Evolutionary conservation across 2,888 invertebrate genomes (phyloP).

Genomic region (Tolmerus cingulatus): DNA sequence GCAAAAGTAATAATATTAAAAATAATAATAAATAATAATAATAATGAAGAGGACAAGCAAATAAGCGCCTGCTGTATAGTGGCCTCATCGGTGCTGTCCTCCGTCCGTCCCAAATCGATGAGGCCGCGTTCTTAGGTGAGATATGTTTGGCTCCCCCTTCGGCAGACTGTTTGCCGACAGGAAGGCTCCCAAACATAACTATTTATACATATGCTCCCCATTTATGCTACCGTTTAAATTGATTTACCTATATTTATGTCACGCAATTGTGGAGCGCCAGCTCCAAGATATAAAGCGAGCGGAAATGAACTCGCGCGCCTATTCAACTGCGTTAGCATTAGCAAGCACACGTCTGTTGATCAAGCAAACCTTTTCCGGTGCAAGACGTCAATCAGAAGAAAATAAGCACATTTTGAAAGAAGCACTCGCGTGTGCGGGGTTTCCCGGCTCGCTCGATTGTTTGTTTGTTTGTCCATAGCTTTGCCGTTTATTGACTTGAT

Average conservation of each 20-base stretch:
- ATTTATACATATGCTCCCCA: background rate
- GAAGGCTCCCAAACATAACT: background rate
- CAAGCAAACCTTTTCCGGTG: slow-evolving; percentile 25
- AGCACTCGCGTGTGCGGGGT: slow-evolving; percentile 9
- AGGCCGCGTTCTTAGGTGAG: background rate
- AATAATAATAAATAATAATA: background rate
- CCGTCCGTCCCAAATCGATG: background rate
- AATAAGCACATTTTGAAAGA: background rate
- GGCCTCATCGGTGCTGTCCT: background rate
- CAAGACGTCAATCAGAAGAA: slow-evolving; percentile 24
- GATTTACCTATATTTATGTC: background rate
- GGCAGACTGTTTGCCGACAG: background rate
- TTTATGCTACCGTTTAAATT: background rate
- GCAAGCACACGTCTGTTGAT: background rate
- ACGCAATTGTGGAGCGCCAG: background rate
- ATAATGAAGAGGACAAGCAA: slow-evolving; percentile 29
- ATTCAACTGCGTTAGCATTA: slow-evolving; percentile 12
- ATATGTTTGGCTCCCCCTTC: background rate
- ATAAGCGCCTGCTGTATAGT: background rate
- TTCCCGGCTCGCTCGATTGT: background rate
- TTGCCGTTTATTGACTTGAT: slow-evolving; percentile 7
- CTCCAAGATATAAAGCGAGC: background rate
- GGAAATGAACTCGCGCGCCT: slow-evolving; percentile 3
- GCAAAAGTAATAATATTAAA: background rate
- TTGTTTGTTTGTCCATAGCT: slow-evolving; percentile 41